Percentiles rank a stretch among this genome's conserved stretches.
These are phyloP conservation scores for Gobius niger DNA, from an alignment of 2,113 vertebrate species.

Conservation along the genomic window DNA sequence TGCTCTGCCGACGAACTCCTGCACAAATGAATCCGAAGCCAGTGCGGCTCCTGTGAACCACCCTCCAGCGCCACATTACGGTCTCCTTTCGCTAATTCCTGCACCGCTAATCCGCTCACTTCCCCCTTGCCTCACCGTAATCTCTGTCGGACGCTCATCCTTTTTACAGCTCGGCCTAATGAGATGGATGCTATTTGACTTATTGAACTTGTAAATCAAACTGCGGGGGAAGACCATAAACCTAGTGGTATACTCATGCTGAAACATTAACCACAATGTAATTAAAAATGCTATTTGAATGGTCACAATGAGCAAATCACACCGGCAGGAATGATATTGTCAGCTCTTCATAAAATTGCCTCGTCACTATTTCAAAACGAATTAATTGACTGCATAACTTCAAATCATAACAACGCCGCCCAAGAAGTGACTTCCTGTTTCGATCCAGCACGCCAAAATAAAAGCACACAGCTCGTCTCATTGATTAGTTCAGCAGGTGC, in stretches of 20 bases:
- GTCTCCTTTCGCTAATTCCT: constrained; percentile 30
- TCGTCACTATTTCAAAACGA: too few relatives aligned
- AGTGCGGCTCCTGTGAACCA: constrained; percentile 17
- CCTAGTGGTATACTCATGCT: not conserved
- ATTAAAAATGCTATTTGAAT: too few relatives aligned
- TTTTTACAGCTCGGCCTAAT: constrained; percentile 4
- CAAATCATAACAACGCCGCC: too few relatives aligned
- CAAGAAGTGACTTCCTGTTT: too few relatives aligned
- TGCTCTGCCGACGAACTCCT: constrained; percentile 8
- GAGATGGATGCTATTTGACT: not conserved
- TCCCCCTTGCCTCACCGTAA: constrained; percentile 6
- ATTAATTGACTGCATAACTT: too few relatives aligned
- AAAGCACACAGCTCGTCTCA: too few relatives aligned
- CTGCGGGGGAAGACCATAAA: not conserved
- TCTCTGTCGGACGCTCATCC: constrained; percentile 35
- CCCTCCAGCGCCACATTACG: constrained; percentile 10
- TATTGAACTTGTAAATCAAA: not conserved
- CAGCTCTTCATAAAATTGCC: too few relatives aligned
- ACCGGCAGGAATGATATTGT: too few relatives aligned
- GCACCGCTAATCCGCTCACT: constrained; percentile 13
- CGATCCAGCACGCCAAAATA: too few relatives aligned
- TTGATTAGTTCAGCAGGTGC: too few relatives aligned
- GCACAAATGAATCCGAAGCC: constrained; percentile 9
- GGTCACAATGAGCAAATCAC: too few relatives aligned
- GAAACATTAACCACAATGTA: too few relatives aligned